Base-by-base conservation (phyloP, 2,113 vertebrate species). In the Oncorhynchus kisutch region DNA sequence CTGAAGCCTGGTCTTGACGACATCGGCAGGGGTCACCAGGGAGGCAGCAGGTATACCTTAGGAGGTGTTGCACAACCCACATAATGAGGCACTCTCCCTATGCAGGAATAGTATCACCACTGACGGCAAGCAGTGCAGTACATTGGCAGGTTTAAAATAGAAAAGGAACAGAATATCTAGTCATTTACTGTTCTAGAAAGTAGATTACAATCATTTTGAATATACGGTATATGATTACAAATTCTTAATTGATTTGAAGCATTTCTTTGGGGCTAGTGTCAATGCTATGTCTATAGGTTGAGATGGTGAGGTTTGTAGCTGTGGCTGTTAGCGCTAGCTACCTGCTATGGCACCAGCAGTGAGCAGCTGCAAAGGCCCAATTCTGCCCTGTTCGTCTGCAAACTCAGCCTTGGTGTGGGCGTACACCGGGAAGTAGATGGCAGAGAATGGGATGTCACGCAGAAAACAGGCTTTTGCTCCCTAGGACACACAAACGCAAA, bases 1-100 rank as follows among this genome's bases (percentile, higher is more conserved):
- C 95, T 97, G 97, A 89, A 98, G 95, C 90, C 97, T 95, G 84
- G 96, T 99, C 95, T 99, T 99, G 95, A 99, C 97, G 94, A 99
- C 98, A 95, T 99, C 98, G 89, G 98, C 98, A 90, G 97, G 98
- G 93, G 98, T 98, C 90, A 99, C 96, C 92, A 98, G 90, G 51
- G 96, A 97, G 89, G 96, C 97, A 27, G 97, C 98, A 70, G 97
- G 96, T 64, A 98, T 85, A 90, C 96, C 97, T 98, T 92, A 48
- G 80, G 84, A 83, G 81, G 82, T 66, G 73, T 81, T 75, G 80
- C 62, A 80, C 74, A 77, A 75, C 72, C 74, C 20, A 81, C 73
- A 76, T 83, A 85, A 88, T 86, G 85, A 88, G 39, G 39, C 39
- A 45, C 39, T 45, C 39, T 45, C 70, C 73, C 75, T 79, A 86